Conservation (phyloP, 64 coral and sea anemone genomes). For the Astreopora myriophthalma region DNA sequence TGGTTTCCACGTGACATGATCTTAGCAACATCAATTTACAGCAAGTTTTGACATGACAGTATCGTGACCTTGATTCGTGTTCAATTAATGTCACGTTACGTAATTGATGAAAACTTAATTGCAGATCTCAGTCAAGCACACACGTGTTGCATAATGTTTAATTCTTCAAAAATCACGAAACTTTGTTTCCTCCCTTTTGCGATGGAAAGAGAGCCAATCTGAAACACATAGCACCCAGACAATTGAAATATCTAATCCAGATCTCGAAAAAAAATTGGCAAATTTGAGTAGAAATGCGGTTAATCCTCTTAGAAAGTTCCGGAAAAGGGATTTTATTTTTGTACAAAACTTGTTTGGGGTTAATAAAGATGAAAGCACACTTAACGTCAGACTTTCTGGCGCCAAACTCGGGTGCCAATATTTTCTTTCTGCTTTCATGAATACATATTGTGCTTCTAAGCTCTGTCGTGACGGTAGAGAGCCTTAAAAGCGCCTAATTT, state of each 20-base stretch:
- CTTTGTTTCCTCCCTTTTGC: background rate
- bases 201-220: background rate
- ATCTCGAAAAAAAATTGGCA: background rate
- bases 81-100: background rate
- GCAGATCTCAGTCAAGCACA: background rate
- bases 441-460: background rate
- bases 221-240: background rate
- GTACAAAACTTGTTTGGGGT: slow-evolving; percentile 5
- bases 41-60: background rate
- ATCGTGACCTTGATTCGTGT: slow-evolving; percentile 9
- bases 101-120: slow-evolving; percentile 4
- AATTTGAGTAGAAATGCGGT: background rate
- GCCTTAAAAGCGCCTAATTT: background rate
- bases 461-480: background rate
- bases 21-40: background rate
- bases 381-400: slow-evolving; percentile 3
- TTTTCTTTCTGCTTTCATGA: background rate
- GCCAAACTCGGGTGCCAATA: slow-evolving; percentile 2
- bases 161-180: background rate
- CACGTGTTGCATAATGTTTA: background rate
- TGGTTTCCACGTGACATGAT: background rate
- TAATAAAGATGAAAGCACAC: background rate
- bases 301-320: slow-evolving; percentile 34
- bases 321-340: slow-evolving; percentile 7
- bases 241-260: slow-evolving; percentile 15